Base-by-base conservation (phyloP, 2,888 invertebrate species). In the Drosophila mayaguana region DNA sequence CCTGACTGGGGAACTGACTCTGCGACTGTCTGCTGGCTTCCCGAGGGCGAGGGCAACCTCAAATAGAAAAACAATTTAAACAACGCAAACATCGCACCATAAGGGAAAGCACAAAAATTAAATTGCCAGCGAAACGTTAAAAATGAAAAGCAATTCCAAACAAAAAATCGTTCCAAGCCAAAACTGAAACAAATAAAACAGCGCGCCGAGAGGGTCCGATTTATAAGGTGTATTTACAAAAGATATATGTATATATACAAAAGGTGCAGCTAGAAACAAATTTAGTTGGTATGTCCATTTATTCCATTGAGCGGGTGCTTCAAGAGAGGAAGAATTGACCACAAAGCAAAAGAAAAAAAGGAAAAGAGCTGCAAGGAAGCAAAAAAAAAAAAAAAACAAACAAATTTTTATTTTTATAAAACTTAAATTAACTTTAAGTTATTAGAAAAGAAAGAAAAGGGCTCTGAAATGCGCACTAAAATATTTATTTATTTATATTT, bases 31-130 rank as follows among this genome's bases (percentile, higher is more conserved):
- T 63, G 80, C 40, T 42, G 56, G 72, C 57, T 32, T 59, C 59
- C 61, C 56, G 57, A 43, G 68, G 65, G 72, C 71, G 65, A 45
- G 45, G 72, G 48, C 67, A 78, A 86, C 84, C 89, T 87, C 81
- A 89, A 84, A 88, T 89, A 78, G 89, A 84, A 88, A 89, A 89
- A 89, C 89, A 87, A 89, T 89, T 84, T 84, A 76, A 87, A 72
- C 76, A 70, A 74, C 68, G 87, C 89, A 84, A 84, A 88, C 83
- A 88, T 72, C 63, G 51, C 54, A 38, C 48, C 59, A 36, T 78
- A 74, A 86, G 69, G 63, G 59, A 55, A 78, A 83, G 72, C 59
- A 70, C 70, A 69, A 83, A 88, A 87, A 84, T 87, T 81, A 88
- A 78, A 88, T 81, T 75, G 89, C 83, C 68, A 66, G 66, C 66